A percentile compares a stretch with the other conserved stretches of the same genome.
These are phyloP conservation scores for Ichneumon xanthorius DNA, from an alignment of 2,888 invertebrate species.

Conservation along the genomic window DNA sequence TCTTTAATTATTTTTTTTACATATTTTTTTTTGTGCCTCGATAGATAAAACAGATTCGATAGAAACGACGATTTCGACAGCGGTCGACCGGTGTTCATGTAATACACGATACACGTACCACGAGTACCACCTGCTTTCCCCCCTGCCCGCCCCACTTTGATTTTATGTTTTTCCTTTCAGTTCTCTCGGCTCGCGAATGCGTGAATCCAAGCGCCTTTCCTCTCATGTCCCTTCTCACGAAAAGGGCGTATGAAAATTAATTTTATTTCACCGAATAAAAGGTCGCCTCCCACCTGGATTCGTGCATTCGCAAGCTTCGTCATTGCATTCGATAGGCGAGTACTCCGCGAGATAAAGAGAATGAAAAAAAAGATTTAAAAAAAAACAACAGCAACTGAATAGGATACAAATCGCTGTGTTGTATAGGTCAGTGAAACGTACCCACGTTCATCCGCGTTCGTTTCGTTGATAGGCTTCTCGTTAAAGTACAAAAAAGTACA, in stretches of 20 bases:
- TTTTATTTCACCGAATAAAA: neutral
- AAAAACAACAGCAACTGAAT: slow-evolving; percentile 39
- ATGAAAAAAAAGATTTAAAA: slow-evolving; percentile 28
- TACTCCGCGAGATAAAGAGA: slow-evolving; percentile 49
- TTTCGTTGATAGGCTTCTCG: slow-evolving; percentile 11
- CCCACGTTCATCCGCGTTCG: slow-evolving; percentile 60
- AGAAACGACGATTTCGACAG: slow-evolving; percentile 43
- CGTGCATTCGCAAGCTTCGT: slow-evolving; percentile 65
- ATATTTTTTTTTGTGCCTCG: slow-evolving; percentile 1
- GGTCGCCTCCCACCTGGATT: slow-evolving; percentile 29
- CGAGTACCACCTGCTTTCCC: slow-evolving; percentile 64
- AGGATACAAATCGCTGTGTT: slow-evolving; percentile 61
- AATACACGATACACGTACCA: slow-evolving; percentile 64
- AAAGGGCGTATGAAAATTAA: neutral
- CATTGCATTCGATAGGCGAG: slow-evolving; percentile 69
- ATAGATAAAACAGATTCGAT: slow-evolving; percentile 39
- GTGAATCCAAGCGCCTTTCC: slow-evolving; percentile 57
- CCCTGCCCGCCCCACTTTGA: slow-evolving; percentile 63
- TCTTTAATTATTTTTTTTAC: slow-evolving; percentile 24
- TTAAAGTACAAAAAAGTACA: neutral
- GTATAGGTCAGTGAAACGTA: slow-evolving; percentile 72
- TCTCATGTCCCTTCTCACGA: slow-evolving; percentile 51
- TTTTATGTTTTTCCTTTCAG: slow-evolving; percentile 71
- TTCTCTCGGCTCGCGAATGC: slow-evolving; percentile 65
- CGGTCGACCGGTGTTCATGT: slow-evolving; percentile 54